Percentiles rank a stretch among this genome's conserved stretches.
phyloP scores from a whole-genome alignment of 1,140 invertebrate genomes.

The Drosophila aff. region DNA sequence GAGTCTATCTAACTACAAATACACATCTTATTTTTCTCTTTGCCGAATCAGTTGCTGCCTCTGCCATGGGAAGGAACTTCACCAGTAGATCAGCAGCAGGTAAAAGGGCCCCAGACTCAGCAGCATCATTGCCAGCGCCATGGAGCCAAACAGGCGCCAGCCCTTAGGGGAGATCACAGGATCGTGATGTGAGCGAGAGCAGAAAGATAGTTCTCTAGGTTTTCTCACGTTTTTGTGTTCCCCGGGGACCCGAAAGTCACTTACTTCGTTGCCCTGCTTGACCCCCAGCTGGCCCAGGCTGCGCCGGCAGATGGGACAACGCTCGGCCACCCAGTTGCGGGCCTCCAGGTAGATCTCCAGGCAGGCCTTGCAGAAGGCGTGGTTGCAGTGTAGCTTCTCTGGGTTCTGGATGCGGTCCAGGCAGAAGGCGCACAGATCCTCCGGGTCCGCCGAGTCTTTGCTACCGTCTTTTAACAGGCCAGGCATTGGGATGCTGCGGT shows the following conservation, averaged over 20 bases:
- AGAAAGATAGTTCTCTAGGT: neutral
- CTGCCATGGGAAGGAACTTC: neutral
- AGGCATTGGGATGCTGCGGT: neutral
- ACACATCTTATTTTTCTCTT: slow-evolving; percentile 17
- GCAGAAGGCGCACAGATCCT: slow-evolving; percentile 60
- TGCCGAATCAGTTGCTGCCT: neutral
- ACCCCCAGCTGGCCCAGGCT: neutral
- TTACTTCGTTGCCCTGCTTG: neutral
- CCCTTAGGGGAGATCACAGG: slow-evolving; percentile 6
- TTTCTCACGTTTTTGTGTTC: neutral
- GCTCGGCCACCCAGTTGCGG: slow-evolving; percentile 48
- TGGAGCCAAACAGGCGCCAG: slow-evolving; percentile 28
- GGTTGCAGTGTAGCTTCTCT: slow-evolving; percentile 44
- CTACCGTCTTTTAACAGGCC: too few species aligned
- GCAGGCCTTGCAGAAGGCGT: slow-evolving; percentile 60
- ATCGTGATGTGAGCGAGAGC: neutral
- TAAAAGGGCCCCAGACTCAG: slow-evolving; percentile 56
- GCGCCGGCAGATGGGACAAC: slow-evolving; percentile 58
- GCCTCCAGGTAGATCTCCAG: slow-evolving; percentile 44
- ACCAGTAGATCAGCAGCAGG: slow-evolving; percentile 64
- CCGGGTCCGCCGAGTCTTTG: neutral
- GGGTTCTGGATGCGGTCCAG: slow-evolving; percentile 45
- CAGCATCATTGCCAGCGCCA: slow-evolving; percentile 20
- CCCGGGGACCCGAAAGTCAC: neutral
- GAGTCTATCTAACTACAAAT: slow-evolving; percentile 29